A percentile compares a stretch with the other conserved stretches of the same genome.
Evolutionary conservation across 1,140 invertebrate species (phyloP).

Genomic region (Parapsyche elsis): DNA sequence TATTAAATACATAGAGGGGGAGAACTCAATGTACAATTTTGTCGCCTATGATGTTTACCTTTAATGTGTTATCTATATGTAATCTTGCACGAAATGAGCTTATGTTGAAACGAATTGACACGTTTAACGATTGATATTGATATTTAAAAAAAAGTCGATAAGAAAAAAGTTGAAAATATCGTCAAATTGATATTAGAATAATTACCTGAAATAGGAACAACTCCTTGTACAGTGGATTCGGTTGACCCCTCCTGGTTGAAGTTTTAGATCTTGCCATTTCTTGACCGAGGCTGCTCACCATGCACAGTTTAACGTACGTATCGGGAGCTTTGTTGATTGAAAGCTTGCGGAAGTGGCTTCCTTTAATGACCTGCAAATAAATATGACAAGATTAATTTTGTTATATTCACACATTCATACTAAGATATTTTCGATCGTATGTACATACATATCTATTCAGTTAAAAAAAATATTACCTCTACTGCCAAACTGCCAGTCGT

Average conservation of each 20-base stretch:
- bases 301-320: slow-evolving; percentile 91
- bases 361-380: slow-evolving; percentile 76
- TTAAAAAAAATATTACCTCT: slow-evolving; percentile 80
- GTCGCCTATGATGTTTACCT: too few relatives aligned
- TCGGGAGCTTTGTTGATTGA: slow-evolving; percentile 84
- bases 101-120: too few relatives aligned
- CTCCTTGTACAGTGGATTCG: slow-evolving; percentile 95
- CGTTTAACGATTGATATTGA: too few relatives aligned
- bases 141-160: too few relatives aligned
- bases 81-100: too few relatives aligned
- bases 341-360: slow-evolving; percentile 88
- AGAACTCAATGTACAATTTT: too few relatives aligned
- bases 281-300: slow-evolving; percentile 92
- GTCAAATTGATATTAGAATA: neutral
- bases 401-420: slow-evolving; percentile 16
- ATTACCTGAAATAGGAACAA: slow-evolving; percentile 94
- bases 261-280: slow-evolving; percentile 94
- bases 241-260: slow-evolving; percentile 87
- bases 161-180: too few relatives aligned
- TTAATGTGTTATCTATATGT: too few relatives aligned
- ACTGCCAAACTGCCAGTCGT: slow-evolving; percentile 91
- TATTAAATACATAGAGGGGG: too few relatives aligned
- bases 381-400: slow-evolving; percentile 12
- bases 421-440: neutral
- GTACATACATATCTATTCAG: too few relatives aligned